These are phyloP conservation scores for Psilopogon haemacephalus DNA, from an alignment of 2,113 vertebrate species.

Conservation along the genomic window DNA sequence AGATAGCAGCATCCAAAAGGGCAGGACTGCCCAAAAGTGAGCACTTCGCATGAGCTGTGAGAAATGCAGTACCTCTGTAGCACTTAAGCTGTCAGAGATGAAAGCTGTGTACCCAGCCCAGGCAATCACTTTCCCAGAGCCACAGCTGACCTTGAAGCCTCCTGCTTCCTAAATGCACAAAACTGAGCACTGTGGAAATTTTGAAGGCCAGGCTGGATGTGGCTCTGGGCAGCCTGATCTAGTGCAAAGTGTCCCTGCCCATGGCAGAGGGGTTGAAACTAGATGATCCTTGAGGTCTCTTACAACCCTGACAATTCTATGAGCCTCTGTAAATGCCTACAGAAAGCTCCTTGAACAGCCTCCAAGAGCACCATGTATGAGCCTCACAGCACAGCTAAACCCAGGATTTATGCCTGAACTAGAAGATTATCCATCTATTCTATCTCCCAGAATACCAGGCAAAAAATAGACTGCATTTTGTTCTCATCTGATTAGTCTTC, in stretches of 20 bases:
- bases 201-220: no score
- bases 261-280: no score
- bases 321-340: not conserved
- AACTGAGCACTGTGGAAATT: not conserved
- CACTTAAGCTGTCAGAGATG: not conserved
- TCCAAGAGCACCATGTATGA: accelerated
- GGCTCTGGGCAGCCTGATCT: no score
- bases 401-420: not conserved
- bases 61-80: not conserved
- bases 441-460: not conserved
- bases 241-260: no score
- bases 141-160: not conserved
- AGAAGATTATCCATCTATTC: not conserved
- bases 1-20: not conserved
- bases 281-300: no score
- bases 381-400: not conserved
- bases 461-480: not conserved
- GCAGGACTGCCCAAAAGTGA: not conserved
- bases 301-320: no score
- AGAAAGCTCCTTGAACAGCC: not conserved
- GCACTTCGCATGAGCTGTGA: not conserved
- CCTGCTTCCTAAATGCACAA: not conserved
- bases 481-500: not conserved
- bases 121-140: not conserved
- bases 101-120: not conserved